Evolutionary conservation across 2,113 vertebrate genomes (phyloP), one percentile per base, ranked within the genome.

Genomic region (Takifugu bimaculatus): DNA sequence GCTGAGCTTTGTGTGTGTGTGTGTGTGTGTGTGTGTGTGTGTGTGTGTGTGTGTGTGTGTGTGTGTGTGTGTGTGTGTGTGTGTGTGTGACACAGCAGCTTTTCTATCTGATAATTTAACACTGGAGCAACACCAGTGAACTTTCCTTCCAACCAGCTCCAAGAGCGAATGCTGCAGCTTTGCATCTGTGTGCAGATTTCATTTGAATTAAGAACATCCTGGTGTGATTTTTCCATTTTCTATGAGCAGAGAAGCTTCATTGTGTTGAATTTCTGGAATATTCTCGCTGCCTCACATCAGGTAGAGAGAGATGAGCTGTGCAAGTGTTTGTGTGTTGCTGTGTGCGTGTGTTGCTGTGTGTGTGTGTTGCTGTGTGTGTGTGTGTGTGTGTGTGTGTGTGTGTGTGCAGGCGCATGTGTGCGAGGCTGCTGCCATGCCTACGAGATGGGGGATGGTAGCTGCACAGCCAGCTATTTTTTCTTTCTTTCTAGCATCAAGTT

Each of bases 341-440:
- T 42, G 54, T 25, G 48, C 58, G 53, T 57, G 54, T 45, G 51
- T 20, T 13, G 11, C 14, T 61, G 68, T 65, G 29, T 73, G 62
- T 70, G 63, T 60, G 66, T 65, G 12, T 61, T 61, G 60, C 26
- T 48, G 67, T 54, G 63, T 54, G 65, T 63, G 84, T 68, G 20
- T 65, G 4, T 60, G 60, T 60, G 39, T 63, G 45, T 48, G 67
- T 54, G 63, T 54, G 65, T 63, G 60, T 68, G 68, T 60, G 71
- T 65, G 74, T 58, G 77, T 70, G 73, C 67, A 60, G 70, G 78
- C 70, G 65, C 74, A 52, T 76, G 78, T 83, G 80, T 80, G 84
- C 49, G 49, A 78, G 74, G 73, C 78, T 86, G 85, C 85, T 88
- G 87, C 87, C 81, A 86, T 89, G 85, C 85, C 84, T 89, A 86